Conservation (phyloP, 2,888 invertebrate genomes). For the Yponomeuta malinellus region DNA sequence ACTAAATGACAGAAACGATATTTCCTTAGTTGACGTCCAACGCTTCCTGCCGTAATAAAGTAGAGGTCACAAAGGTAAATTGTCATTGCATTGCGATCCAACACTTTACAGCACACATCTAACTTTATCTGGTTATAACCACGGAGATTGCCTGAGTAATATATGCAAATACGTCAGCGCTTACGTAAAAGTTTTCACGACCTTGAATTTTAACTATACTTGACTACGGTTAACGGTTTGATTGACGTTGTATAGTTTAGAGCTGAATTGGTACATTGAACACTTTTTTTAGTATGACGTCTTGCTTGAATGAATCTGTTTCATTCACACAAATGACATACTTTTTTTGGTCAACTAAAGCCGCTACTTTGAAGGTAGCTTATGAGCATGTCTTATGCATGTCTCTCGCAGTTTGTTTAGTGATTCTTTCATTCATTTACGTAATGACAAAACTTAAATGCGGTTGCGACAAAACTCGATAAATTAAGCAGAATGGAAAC, state of each 20-base stretch:
- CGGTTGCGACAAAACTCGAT: too few relatives aligned
- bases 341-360: too few relatives aligned
- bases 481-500: too few relatives aligned
- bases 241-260: neutral
- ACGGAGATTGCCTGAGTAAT: neutral
- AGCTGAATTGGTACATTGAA: neutral
- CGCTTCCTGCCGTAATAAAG: neutral
- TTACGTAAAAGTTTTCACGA: neutral
- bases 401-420: too few relatives aligned
- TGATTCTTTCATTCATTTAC: too few relatives aligned
- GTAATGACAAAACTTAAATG: too few relatives aligned
- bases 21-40: neutral
- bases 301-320: neutral
- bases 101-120: conserved; percentile 40
- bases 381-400: too few relatives aligned
- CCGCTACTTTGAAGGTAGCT: too few relatives aligned
- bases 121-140: conserved; percentile 40
- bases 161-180: neutral
- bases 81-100: conserved; percentile 36
- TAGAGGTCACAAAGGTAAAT: conserved; percentile 21
- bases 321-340: neutral
- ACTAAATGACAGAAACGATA: too few relatives aligned
- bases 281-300: neutral
- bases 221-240: neutral
- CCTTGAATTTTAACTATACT: neutral